Evolutionary conservation across 2,888 invertebrate genomes (phyloP).

Genomic region (Pharmacophagus antenor): DNA sequence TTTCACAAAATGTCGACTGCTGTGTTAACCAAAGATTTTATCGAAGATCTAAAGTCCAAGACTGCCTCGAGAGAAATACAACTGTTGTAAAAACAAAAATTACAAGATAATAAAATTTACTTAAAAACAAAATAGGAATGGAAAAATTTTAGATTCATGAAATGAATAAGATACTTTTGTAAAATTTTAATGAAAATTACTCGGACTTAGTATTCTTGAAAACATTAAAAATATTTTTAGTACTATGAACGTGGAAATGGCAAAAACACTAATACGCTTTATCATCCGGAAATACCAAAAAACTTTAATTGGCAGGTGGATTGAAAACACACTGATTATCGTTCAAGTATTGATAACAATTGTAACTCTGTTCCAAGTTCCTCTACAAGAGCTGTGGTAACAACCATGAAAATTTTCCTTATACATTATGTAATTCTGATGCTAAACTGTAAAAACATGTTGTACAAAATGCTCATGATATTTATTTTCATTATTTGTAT

Average conservation of each 20-base stretch:
- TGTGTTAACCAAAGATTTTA: neutral
- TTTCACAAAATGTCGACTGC: neutral
- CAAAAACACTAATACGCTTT: conserved; percentile 13
- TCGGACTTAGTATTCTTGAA: too few relatives aligned
- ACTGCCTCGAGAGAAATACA: neutral
- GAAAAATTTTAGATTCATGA: too few relatives aligned
- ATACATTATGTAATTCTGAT: neutral
- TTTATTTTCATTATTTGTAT: conserved; percentile 1
- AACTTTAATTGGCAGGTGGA: conserved; percentile 31
- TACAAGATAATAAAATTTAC: too few relatives aligned
- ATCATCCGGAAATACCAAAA: conserved; percentile 35
- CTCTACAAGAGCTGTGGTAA: neutral
- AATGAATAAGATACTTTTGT: too few relatives aligned
- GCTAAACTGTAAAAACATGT: neutral
- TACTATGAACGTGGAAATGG: conserved; percentile 7
- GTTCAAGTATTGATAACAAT: conserved; percentile 20
- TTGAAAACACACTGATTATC: conserved; percentile 23
- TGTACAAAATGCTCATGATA: neutral
- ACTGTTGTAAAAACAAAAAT: neutral
- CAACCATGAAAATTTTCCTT: neutral
- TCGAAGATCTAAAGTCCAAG: neutral
- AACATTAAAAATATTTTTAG: too few relatives aligned
- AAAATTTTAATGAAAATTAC: too few relatives aligned
- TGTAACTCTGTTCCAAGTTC: conserved; percentile 9
- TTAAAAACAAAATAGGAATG: too few relatives aligned